phyloP scores from a whole-genome alignment of 2,113 vertebrate species.

The Zosterops lateralis region DNA sequence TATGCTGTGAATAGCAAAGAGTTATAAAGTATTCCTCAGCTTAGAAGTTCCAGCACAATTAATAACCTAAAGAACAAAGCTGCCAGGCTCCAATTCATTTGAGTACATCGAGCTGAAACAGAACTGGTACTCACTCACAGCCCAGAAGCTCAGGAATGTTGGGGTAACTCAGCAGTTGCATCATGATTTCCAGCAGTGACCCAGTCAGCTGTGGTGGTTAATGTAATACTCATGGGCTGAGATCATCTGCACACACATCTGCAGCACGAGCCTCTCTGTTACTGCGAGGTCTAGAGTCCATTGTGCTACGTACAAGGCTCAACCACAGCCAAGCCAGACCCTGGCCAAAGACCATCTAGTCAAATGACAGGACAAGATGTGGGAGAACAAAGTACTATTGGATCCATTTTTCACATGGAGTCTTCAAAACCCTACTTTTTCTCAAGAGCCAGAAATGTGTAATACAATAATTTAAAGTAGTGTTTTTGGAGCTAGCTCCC shows the following conservation, averaged over 20 bases:
- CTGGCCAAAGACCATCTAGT: not conserved
- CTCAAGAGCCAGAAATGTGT: not conserved
- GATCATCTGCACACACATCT: not conserved
- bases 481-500: not conserved
- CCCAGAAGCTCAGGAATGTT: not conserved
- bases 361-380: not conserved
- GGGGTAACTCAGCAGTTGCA: not conserved
- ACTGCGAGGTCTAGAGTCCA: not conserved
- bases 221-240: not conserved
- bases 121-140: not conserved
- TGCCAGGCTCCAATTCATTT: rapidly evolving
- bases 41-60: not conserved
- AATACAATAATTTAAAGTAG: not conserved
- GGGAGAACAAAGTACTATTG: not conserved
- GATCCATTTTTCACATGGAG: not conserved
- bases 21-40: not conserved
- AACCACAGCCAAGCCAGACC: not conserved
- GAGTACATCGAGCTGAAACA: not conserved
- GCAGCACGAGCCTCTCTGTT: not conserved
- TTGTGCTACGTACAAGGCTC: not conserved
- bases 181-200: not conserved
- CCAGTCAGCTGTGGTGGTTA: not conserved
- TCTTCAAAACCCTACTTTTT: not conserved
- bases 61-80: not conserved
- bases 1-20: not conserved